A percentile compares a stretch with the other conserved stretches of the same genome.
Conservation (phyloP, 2,888 invertebrate species). For the Lepidochitona cinerea region DNA sequence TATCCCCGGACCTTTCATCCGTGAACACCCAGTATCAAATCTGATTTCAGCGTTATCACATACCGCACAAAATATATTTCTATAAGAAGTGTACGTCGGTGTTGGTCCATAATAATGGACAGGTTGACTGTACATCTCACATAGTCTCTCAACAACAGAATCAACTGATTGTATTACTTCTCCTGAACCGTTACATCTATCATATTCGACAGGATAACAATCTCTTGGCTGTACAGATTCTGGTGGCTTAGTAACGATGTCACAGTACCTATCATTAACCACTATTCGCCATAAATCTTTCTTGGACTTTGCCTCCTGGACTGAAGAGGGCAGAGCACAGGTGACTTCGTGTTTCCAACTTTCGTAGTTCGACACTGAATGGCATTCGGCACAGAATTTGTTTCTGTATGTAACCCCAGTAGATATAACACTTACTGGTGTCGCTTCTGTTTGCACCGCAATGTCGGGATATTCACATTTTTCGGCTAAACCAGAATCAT, state of each 20-base stretch:
- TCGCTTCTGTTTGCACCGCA: not conserved
- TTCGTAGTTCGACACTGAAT: not conserved
- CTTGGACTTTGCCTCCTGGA: not conserved
- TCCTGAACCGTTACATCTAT: too few species aligned
- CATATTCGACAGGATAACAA: not conserved
- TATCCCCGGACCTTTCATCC: not conserved
- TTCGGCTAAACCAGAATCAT: not conserved
- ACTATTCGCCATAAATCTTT: not conserved
- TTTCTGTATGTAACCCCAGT: not conserved
- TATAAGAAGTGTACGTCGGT: not conserved
- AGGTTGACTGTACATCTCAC: not conserved
- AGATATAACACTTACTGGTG: not conserved
- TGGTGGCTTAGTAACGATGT: not conserved
- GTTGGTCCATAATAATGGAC: not conserved
- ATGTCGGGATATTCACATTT: not conserved
- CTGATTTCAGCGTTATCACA: not conserved
- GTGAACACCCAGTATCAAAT: not conserved
- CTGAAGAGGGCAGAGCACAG: not conserved
- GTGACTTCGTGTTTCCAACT: not conserved
- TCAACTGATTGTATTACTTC: too few species aligned
- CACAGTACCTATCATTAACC: not conserved
- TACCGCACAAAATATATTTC: not conserved
- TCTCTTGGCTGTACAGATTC: not conserved
- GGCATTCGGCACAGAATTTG: not conserved
- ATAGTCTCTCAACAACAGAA: too few species aligned